Evolutionary conservation across 2,888 invertebrate species (phyloP).

Genomic region (Cataglyphis rosenhaueri): DNA sequence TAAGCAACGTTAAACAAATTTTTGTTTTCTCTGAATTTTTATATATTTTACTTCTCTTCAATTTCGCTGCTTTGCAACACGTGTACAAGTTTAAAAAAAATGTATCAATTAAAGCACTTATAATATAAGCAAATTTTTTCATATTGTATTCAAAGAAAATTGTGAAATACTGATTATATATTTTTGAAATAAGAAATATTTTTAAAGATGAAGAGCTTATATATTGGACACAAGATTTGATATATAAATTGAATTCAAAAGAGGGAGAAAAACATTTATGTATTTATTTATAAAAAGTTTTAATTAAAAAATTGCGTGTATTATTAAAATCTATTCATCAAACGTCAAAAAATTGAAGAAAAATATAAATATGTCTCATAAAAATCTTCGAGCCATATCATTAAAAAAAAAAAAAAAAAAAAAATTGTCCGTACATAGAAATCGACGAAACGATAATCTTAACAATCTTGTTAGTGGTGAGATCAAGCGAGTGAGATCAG

Average conservation of each 20-base stretch:
- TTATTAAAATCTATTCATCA: background rate
- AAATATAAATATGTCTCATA: background rate
- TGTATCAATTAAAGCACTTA: background rate
- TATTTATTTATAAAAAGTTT: background rate
- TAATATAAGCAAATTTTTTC: background rate
- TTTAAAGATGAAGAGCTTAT: background rate
- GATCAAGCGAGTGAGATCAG: constrained; percentile 62
- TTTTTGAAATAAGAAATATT: background rate
- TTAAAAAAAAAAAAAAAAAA: constrained; percentile 1
- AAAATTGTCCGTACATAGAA: constrained; percentile 32
- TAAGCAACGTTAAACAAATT: background rate
- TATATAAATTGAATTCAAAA: background rate
- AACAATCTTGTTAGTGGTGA: constrained; percentile 69
- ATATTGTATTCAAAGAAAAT: background rate
- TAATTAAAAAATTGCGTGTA: constrained; percentile 7
- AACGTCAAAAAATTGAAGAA: background rate
- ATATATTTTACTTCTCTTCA: background rate
- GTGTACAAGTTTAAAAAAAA: background rate
- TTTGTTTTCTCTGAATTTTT: background rate
- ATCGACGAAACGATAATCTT: constrained; percentile 26
- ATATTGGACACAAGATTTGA: background rate
- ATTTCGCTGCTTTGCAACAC: background rate
- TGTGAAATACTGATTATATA: background rate
- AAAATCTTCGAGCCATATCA: background rate
- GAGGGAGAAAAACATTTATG: background rate